Evolutionary conservation across 2,888 invertebrate species (phyloP), one percentile per base, ranked within the genome.

Genomic region (Leistus spinibarbis): DNA sequence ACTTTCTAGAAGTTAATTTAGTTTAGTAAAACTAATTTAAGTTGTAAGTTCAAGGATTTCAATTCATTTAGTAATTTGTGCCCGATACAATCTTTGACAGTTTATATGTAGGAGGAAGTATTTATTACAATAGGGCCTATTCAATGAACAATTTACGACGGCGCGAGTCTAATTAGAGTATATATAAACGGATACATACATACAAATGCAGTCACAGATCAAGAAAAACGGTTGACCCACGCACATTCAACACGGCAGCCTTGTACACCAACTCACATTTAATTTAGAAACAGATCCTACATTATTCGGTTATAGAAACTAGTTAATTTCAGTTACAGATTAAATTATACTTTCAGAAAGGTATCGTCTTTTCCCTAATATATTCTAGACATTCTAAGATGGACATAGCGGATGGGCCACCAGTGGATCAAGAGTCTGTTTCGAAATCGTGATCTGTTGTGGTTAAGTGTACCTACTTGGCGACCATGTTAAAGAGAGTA

Each of bases 121-220:
- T 40, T 40, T 40, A 40, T 40, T 40, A 40, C 40, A 40, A 10
- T 7, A 40, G 40, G 13, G 40, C 40, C 40, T 40, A 54, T 68
- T 54, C 54, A 22, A 22, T 17, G 22, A 22, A 54, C 68, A 68
- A 54, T 68, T 68, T 68, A 68, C 54, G 68, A 68, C 68, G 54
- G 27, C 16, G 54, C 27, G 22, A 23, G 54, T 22, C 53, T 68
- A 68, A 68, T 68, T 68, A 68, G 68, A 68, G 22, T 23, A 20
- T 20, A 22, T 9, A 68, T 20, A n/a, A 20, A 16, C 68, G 54
- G 22, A 68, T 54, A 19, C 22, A 54, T 22, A 54, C 20, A 64
- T 16, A 68, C 20, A 68, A 54, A 54, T 1, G 22, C 19, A 53
- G 53, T 64, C 20, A 27, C 67, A 68, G 13, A 68, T n/a, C 17